Evolutionary conservation across 2,888 invertebrate species (phyloP).

Genomic region (Meiosimyza decipiens): DNA sequence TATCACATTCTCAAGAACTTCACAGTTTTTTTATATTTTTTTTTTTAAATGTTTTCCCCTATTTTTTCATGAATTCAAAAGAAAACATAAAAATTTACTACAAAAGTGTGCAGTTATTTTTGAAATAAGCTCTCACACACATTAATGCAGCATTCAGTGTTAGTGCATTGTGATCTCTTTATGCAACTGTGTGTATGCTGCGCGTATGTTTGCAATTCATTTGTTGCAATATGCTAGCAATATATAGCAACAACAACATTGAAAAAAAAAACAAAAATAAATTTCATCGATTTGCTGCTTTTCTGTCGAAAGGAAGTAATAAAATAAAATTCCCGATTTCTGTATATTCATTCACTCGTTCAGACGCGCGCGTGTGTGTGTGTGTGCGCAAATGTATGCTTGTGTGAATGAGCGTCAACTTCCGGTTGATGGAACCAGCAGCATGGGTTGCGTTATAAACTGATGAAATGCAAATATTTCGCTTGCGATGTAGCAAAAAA

Average conservation of each 20-base stretch:
- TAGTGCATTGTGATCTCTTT: background rate
- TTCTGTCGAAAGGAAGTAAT: constrained; percentile 23
- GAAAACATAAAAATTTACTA: too few species aligned
- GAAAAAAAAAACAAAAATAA: constrained; percentile 12
- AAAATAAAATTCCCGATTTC: constrained; percentile 20
- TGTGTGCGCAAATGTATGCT: background rate
- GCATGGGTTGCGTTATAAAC: background rate
- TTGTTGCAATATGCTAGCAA: constrained; percentile 26
- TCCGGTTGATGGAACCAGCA: background rate
- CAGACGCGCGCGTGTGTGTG: background rate
- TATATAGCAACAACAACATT: background rate
- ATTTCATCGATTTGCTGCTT: constrained; percentile 32
- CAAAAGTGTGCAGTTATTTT: too few species aligned
- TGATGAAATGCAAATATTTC: constrained; percentile 26
- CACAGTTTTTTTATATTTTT: too few species aligned
- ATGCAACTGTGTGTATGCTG: background rate
- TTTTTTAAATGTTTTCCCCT: too few species aligned
- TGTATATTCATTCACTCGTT: background rate
- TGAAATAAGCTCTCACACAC: too few species aligned
- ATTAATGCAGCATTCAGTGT: too few species aligned
- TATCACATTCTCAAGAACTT: too few species aligned
- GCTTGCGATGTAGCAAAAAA: too few species aligned
- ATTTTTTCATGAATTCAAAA: too few species aligned
- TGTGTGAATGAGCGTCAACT: constrained; percentile 9
- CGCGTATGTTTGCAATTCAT: constrained; percentile 17